phyloP scores from a whole-genome alignment of 2,888 invertebrate genomes.

The Lepidocyrtinus sp. region DNA sequence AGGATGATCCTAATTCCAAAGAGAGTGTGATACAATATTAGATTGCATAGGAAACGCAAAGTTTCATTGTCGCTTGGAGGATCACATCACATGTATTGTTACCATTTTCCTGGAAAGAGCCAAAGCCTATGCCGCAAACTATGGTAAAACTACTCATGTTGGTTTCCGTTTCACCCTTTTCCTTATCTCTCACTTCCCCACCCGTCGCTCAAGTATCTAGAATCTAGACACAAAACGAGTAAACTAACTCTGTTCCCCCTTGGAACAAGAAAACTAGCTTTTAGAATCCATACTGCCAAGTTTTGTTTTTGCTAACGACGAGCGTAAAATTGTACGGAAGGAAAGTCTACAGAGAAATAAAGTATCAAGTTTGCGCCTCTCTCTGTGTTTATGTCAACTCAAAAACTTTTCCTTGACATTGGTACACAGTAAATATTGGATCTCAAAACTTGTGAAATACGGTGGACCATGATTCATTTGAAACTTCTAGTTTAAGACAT shows the following conservation, averaged over 20 bases:
- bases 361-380: constrained; percentile 16
- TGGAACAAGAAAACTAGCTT: constrained; percentile 11
- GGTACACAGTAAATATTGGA: neutral
- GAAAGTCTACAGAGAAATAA: constrained; percentile 1
- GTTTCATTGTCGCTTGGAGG: neutral
- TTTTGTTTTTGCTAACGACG: neutral
- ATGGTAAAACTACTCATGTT: constrained; percentile 1
- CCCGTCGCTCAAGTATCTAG: constrained; percentile 23
- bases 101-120: neutral
- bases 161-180: constrained; percentile 44
- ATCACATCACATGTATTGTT: neutral
- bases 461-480: neutral
- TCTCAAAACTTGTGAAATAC: constrained; percentile 6
- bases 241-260: constrained; percentile 15
- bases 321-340: constrained; percentile 13
- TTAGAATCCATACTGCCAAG: neutral
- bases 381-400: constrained; percentile 1
- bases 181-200: constrained; percentile 44
- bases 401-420: constrained; percentile 7
- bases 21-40: neutral
- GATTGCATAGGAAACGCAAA: neutral
- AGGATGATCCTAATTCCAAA: too few relatives aligned
- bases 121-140: neutral
- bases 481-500: neutral
- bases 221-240: constrained; percentile 7